Base-by-base conservation (phyloP, 2,888 invertebrate species). In the Apeira syringaria region DNA sequence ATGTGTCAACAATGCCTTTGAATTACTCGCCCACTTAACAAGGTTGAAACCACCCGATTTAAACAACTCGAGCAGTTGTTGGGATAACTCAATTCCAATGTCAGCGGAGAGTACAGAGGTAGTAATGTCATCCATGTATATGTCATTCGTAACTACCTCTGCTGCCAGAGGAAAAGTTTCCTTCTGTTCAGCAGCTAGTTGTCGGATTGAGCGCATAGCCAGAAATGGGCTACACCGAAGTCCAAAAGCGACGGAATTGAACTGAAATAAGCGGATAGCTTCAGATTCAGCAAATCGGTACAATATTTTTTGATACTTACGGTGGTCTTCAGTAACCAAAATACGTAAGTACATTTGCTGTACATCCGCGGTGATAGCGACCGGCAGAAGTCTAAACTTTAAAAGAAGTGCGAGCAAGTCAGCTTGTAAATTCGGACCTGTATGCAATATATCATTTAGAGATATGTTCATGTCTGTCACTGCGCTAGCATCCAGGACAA, bases 341-440 rank as follows among this genome's bases (percentile, higher is more conserved):
- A 53, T 53, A 13, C 37, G 32, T 15, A 56, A 13, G 27, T 47
- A 59, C 52, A 53, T 50, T 33, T 56, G 55, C n/a, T 50, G 41
- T 11, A 47, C 39, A 25, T 58, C 58, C 5, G 58, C 51, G 2
- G 32, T 39, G 5, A 55, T 27, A 1, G 53, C 55, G 2, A 53
- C 18, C 1, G 24, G 6, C 7, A 44, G 44, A 5, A 50, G 15
- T 0, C 57, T 38, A 22, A 57, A 53, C 17, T 39, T 20, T 15
- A 42, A 20, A 1, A 42, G n/a, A 12, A 42, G 17, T 0, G 9
- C 1, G 27, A 35, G 31, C 7, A 42, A 10, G 8, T 42, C 42
- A 5, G 12, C 31, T 20, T 42, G 42, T n/a, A 42, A 5, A 34
- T 31, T 27, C 4, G 30, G 31, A 1, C 42, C 42, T 0, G 17